Conservation (phyloP, 2,797 vertebrate genomes). For the Centropyge bicolor region DNA sequence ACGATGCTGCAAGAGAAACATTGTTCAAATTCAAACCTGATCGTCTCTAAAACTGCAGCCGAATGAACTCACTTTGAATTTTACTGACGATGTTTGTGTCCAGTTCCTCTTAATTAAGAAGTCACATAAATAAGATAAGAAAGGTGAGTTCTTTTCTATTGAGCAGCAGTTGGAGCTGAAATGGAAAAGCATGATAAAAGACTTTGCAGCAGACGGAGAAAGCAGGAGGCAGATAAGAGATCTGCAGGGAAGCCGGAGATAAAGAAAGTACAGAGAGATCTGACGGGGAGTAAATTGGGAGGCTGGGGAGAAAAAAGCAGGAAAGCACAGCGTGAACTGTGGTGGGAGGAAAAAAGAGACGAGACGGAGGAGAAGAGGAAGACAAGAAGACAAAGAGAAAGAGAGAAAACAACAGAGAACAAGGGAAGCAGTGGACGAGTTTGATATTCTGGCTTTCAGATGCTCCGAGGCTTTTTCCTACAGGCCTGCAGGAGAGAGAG, state of each 20-base stretch:
- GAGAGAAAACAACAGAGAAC: neutral
- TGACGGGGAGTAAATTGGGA: too few species aligned
- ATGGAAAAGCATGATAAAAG: slow-evolving; percentile 3
- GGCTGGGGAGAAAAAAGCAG: too few species aligned
- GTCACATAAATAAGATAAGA: neutral
- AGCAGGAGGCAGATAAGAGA: slow-evolving; percentile 9
- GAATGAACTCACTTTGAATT: too few species aligned
- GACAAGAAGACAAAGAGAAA: slow-evolving; percentile 1
- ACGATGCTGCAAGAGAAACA: too few species aligned
- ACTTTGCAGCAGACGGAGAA: neutral
- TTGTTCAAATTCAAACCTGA: too few species aligned
- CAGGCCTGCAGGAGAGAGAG: slow-evolving; percentile 9
- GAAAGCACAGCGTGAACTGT: slow-evolving; percentile 17
- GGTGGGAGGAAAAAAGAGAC: neutral
- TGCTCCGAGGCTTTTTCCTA: slow-evolving; percentile 19
- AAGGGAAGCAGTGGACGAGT: neutral
- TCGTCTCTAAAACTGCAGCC: too few species aligned
- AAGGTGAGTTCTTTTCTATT: neutral
- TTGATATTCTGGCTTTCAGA: neutral
- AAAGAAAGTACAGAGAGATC: slow-evolving; percentile 4
- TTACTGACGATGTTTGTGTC: neutral
- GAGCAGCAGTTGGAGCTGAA: neutral
- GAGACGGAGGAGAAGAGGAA: neutral
- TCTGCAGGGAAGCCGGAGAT: slow-evolving; percentile 2
- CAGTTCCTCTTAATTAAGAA: neutral